phyloP scores from a whole-genome alignment of 2,888 invertebrate species.

The Hanleya hanleyi region DNA sequence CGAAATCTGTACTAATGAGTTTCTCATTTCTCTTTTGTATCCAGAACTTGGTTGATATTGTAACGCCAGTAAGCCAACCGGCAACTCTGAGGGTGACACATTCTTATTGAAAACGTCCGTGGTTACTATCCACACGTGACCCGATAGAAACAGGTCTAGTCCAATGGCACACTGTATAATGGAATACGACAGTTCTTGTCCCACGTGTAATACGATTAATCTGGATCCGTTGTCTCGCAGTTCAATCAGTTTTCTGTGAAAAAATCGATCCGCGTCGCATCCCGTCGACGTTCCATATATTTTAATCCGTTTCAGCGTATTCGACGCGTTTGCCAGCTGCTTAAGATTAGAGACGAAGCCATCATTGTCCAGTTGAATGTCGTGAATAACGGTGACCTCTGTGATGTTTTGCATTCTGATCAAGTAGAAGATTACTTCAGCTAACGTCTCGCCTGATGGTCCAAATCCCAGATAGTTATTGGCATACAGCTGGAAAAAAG shows the following conservation, averaged over 20 bases:
- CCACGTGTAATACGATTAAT: conserved; percentile 52
- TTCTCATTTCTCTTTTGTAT: not conserved
- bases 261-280: not conserved
- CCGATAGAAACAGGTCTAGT: conserved; percentile 50
- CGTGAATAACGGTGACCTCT: not conserved
- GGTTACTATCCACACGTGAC: conserved; percentile 66
- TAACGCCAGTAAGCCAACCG: conserved; percentile 35
- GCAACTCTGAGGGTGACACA: conserved; percentile 16
- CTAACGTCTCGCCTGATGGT: not conserved
- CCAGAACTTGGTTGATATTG: not conserved
- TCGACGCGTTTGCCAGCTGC: not conserved
- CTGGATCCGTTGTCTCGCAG: conserved; percentile 37
- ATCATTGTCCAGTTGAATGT: not conserved
- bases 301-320: not conserved
- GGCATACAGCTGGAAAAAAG: not conserved
- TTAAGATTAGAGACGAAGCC: not conserved
- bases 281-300: not conserved
- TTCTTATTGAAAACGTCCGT: conserved; percentile 27
- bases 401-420: not conserved
- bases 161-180: conserved; percentile 47
- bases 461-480: not conserved
- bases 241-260: conserved; percentile 27
- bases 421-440: not conserved
- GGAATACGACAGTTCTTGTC: conserved; percentile 37
- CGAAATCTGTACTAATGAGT: too few relatives aligned